phyloP scores from a whole-genome alignment of 1,140 invertebrate species.

The Plodia interpunctella region DNA sequence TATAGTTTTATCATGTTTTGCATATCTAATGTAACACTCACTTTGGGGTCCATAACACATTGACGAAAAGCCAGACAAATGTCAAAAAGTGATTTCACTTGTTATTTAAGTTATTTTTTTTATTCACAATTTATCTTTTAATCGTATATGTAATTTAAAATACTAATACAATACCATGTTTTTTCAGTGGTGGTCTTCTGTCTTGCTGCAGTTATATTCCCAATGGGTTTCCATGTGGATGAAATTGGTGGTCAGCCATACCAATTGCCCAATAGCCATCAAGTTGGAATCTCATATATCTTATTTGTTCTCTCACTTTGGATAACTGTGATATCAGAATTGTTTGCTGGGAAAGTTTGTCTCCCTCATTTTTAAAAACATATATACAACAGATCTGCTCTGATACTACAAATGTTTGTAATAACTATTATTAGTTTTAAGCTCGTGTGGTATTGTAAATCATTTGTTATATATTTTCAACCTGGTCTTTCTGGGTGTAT shows the following conservation, averaged over 20 bases:
- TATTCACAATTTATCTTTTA: too few species aligned
- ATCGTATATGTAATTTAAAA: too few species aligned
- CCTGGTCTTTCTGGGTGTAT: too few species aligned
- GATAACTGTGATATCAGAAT: constrained; percentile 97
- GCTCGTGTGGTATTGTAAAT: too few species aligned
- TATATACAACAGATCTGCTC: neutral
- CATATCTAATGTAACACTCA: too few species aligned
- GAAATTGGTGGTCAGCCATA: constrained; percentile 97
- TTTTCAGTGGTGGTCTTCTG: constrained; percentile 96
- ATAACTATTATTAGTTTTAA: neutral
- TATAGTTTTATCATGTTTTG: neutral
- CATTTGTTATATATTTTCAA: too few species aligned
- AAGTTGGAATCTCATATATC: constrained; percentile 97
- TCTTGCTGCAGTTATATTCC: constrained; percentile 95
- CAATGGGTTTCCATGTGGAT: constrained; percentile 96
- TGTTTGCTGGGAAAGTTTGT: constrained; percentile 98
- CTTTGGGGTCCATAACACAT: too few species aligned
- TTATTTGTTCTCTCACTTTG: constrained; percentile 95
- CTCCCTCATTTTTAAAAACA: constrained; percentile 90
- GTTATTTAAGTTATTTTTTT: too few species aligned
- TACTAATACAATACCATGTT: constrained; percentile 17
- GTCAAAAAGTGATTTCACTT: too few species aligned
- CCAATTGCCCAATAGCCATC: constrained; percentile 95
- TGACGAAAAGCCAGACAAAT: too few species aligned
- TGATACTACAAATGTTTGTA: too few species aligned